phyloP scores from a whole-genome alignment of 2,888 invertebrate species.

The Anagyrus pseudococci region DNA sequence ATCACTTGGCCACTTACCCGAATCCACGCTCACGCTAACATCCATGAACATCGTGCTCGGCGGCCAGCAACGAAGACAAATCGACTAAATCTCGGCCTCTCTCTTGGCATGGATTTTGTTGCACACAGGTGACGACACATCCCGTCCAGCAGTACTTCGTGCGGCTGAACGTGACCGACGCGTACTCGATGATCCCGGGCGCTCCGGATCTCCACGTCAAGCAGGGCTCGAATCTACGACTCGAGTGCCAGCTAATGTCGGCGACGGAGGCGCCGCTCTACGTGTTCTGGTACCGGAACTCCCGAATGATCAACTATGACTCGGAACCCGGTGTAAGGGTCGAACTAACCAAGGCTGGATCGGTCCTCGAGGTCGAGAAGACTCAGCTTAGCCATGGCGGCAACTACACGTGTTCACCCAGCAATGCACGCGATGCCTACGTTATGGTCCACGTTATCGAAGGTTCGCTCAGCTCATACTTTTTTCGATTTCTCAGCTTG shows the following conservation, averaged over 20 bases:
- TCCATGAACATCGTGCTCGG: too few relatives aligned
- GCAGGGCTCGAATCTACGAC: constrained; percentile 56
- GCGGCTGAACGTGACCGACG: constrained; percentile 54
- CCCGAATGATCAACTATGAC: constrained; percentile 59
- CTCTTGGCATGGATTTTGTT: too few relatives aligned
- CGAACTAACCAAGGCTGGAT: constrained; percentile 53
- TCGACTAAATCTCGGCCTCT: too few relatives aligned
- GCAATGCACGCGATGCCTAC: constrained; percentile 54
- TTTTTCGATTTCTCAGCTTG: background rate
- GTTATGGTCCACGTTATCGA: constrained; percentile 58
- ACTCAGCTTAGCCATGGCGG: constrained; percentile 56
- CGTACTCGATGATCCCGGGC: constrained; percentile 57
- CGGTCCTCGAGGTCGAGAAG: constrained; percentile 54
- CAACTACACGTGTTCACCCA: constrained; percentile 57
- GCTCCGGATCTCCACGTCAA: constrained; percentile 58
- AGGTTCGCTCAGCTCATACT: constrained; percentile 48
- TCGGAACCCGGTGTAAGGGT: constrained; percentile 58
- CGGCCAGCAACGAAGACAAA: too few relatives aligned
- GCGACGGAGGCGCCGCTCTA: constrained; percentile 56
- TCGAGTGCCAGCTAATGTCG: constrained; percentile 56
- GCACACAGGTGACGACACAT: constrained; percentile 53
- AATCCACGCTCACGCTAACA: too few relatives aligned
- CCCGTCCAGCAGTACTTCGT: constrained; percentile 56
- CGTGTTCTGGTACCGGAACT: constrained; percentile 59
- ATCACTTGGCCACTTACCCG: too few relatives aligned